A percentile compares a stretch with the other conserved stretches of the same genome.
phyloP scores from a whole-genome alignment of 2,888 invertebrate species.

The Himalopsyche japonica region DNA sequence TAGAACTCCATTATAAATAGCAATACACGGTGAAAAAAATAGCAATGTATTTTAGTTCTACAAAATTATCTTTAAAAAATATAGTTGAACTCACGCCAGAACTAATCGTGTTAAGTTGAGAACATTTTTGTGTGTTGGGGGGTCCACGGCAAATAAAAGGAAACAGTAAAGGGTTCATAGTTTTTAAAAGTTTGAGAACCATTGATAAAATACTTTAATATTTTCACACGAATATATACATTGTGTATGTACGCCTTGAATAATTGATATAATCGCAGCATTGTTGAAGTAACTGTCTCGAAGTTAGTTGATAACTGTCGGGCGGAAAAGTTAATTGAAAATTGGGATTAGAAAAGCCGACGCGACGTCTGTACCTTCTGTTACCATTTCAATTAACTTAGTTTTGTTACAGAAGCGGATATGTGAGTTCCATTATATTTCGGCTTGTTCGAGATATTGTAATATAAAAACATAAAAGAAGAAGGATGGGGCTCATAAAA shows the following conservation, averaged over 20 bases:
- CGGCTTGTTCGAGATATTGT: not conserved
- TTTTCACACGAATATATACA: not conserved
- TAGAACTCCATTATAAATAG: too few species aligned
- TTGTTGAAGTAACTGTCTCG: not conserved
- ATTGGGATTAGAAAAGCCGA: not conserved
- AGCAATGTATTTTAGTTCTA: too few species aligned
- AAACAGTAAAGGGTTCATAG: too few species aligned
- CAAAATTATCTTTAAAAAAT: too few species aligned
- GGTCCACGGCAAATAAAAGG: too few species aligned
- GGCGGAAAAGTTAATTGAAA: not conserved
- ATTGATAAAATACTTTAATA: too few species aligned
- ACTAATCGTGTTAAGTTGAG: too few species aligned
- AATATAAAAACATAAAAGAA: not conserved
- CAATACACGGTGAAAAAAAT: too few species aligned
- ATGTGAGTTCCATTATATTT: not conserved
- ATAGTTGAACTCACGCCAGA: too few species aligned
- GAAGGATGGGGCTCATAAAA: not conserved
- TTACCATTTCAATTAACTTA: not conserved
- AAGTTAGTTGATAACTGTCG: not conserved
- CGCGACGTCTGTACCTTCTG: not conserved
- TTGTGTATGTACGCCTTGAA: not conserved
- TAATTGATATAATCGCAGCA: not conserved
- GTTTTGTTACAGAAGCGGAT: not conserved
- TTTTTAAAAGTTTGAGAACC: too few species aligned
- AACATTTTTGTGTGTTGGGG: too few species aligned